Evolutionary conservation across 1,140 invertebrate species (phyloP), one percentile per base, ranked within the genome.

Genomic region (Grapholita molesta): DNA sequence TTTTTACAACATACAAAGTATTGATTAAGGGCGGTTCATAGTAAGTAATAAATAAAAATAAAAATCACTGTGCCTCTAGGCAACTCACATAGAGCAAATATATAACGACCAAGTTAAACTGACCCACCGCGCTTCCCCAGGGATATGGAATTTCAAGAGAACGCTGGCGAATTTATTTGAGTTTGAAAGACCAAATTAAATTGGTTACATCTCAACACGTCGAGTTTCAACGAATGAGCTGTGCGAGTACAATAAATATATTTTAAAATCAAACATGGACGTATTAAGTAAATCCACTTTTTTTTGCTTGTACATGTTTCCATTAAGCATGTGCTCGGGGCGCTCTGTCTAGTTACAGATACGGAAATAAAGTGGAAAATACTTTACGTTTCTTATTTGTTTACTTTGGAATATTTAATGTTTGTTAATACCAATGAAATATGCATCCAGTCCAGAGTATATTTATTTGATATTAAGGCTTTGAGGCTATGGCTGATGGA

Each of bases 31-130:
- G 67, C 70, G 70, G 67, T 70, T 71, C 65, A 68, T 74, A 67
- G 64, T 55, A 32, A 66, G 74, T 74, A 70, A 74, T 77, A 75
- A 78, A 76, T 74, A 79, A 81, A 78, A 76, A 78, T 74, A 78
- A 80, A 81, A 77, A 67, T 68, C 64, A 68, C 70, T 69, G 68
- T 69, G 79, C 79, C 73, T 74, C 70, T 32, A 77, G 79, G 61
- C 67, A n/a, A 73, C 73, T 72, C 70, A 72, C 75, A 68, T 61
- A 55, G 70, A 70, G 67, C n/a, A 68, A 70, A 77, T 76, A 76
- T 64, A 35, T n/a, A 33, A 28, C 42, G 68, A 23, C 75, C 72
- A 74, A 53, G 38, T 55, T 72, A 25, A 25, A 38, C 8, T 18
- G 55, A 61, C 1, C 25, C 55, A 2, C 5, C 28, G 28, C 38